Percentiles rank a stretch among this genome's conserved stretches.
These are phyloP conservation scores for Vimba vimba DNA, from an alignment of 2,113 vertebrate species.

Conservation along the genomic window DNA sequence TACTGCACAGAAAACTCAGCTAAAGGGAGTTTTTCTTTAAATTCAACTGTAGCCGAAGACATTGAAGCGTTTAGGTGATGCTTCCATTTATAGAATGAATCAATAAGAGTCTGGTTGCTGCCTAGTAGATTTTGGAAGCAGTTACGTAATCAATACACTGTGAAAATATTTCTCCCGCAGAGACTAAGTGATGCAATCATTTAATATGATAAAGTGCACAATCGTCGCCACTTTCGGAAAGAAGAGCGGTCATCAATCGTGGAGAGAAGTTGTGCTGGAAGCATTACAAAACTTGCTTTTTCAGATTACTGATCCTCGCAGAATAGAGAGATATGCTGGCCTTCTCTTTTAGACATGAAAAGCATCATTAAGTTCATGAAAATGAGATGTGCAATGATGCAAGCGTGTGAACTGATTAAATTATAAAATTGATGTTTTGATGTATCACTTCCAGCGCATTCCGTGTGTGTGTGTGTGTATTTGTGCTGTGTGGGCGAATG, in stretches of 20 bases:
- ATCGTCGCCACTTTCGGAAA: background rate
- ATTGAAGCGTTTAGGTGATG: background rate
- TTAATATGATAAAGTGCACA: slow-evolving; percentile 26
- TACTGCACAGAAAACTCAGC: background rate
- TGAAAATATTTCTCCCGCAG: slow-evolving; percentile 16
- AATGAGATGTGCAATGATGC: slow-evolving; percentile 17
- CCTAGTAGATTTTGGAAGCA: slow-evolving; percentile 19
- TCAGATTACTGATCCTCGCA: background rate
- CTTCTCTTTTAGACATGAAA: slow-evolving; percentile 3
- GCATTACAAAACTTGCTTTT: background rate
- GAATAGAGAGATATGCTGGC: background rate
- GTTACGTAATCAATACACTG: slow-evolving; percentile 27
- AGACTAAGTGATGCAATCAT: slow-evolving; percentile 16
- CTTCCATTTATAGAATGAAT: slow-evolving; percentile 45
- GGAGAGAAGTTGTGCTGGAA: background rate
- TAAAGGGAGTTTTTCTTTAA: slow-evolving; percentile 11
- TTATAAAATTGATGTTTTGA: background rate
- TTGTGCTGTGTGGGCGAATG: background rate
- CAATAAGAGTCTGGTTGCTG: slow-evolving; percentile 42
- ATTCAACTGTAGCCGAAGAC: background rate
- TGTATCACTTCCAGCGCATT: background rate
- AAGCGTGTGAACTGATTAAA: slow-evolving; percentile 7
- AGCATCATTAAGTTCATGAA: background rate
- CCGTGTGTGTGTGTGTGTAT: background rate
- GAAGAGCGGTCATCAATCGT: background rate